phyloP scores from a whole-genome alignment of 2,888 invertebrate genomes.

The Gibbula magus region DNA sequence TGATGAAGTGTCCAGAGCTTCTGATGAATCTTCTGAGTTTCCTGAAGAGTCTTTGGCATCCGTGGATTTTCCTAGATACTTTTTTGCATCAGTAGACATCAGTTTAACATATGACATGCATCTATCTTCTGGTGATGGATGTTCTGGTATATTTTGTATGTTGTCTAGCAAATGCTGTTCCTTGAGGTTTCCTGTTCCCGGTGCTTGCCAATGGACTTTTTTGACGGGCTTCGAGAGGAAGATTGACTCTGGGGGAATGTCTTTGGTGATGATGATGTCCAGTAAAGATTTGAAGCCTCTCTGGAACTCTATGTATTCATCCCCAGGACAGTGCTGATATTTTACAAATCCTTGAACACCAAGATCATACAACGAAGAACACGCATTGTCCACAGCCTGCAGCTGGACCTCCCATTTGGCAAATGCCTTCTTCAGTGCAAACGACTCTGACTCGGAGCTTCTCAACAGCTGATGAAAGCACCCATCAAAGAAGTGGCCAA shows the following conservation, averaged over 20 bases:
- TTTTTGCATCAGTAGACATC: no score
- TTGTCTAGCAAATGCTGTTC: no score
- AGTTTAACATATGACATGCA: no score
- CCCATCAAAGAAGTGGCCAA: slow-evolving; percentile 1
- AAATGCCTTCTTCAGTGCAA: not conserved
- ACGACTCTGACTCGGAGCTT: not conserved
- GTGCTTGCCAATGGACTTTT: slow-evolving; percentile 19
- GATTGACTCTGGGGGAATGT: slow-evolving; percentile 15
- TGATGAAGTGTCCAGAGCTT: not conserved
- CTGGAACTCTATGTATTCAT: slow-evolving; percentile 1
- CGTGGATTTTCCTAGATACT: no score
- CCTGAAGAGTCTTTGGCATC: not conserved
- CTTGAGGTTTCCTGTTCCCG: not conserved
- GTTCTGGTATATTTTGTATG: no score
- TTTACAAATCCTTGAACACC: slow-evolving; percentile 26
- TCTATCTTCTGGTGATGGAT: no score
- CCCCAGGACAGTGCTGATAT: slow-evolving; percentile 23
- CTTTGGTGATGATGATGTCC: not conserved
- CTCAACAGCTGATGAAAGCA: not conserved
- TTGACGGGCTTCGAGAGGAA: slow-evolving; percentile 22
- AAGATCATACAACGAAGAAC: slow-evolving; percentile 17
- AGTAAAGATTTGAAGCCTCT: slow-evolving; percentile 21
- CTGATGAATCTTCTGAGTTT: no score
- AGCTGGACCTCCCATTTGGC: slow-evolving; percentile 14
- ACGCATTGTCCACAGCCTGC: slow-evolving; percentile 30